Evolutionary conservation across 2,888 invertebrate genomes (phyloP).

Genomic region (Cataglyphis cursor): DNA sequence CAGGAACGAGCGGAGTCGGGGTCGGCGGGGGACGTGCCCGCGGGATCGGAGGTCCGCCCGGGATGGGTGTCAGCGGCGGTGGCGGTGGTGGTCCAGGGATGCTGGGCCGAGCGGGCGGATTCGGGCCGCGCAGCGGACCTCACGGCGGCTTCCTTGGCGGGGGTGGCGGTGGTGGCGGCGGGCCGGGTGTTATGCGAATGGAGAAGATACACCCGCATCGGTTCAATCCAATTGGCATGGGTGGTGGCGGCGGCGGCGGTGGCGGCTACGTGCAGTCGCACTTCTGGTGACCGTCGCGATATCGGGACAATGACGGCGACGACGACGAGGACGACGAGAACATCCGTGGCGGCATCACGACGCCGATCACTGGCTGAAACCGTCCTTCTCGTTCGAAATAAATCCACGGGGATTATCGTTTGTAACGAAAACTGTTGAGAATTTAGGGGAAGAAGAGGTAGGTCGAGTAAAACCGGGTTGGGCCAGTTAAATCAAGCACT

Average conservation of each 20-base stretch:
- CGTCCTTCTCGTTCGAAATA: constrained; percentile 51
- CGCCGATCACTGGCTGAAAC: constrained; percentile 26
- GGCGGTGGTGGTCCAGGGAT: constrained; percentile 80
- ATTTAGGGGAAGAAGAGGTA: not conserved
- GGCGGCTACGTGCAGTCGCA: constrained; percentile 85
- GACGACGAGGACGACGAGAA: constrained; percentile 22
- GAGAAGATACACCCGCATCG: constrained; percentile 86
- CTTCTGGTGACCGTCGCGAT: constrained; percentile 83
- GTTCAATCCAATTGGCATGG: constrained; percentile 86
- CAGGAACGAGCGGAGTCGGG: constrained; percentile 61
- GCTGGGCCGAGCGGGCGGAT: constrained; percentile 81
- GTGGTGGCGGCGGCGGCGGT: constrained; percentile 65
- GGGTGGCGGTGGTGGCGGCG: constrained; percentile 79
- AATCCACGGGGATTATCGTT: constrained; percentile 45
- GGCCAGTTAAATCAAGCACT: not conserved
- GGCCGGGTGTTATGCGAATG: constrained; percentile 86
- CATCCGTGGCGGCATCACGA: constrained; percentile 25
- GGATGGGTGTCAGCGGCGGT: constrained; percentile 75
- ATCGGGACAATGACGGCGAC: not conserved
- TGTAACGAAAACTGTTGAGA: constrained; percentile 45
- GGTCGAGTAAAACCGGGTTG: constrained; percentile 15
- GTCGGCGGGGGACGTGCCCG: constrained; percentile 65
- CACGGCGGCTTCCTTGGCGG: constrained; percentile 82
- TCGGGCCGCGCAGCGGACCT: constrained; percentile 81
- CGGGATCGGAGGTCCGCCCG: constrained; percentile 64